Conservation (phyloP, 2,888 invertebrate genomes). For the Strigamia crassipes region DNA sequence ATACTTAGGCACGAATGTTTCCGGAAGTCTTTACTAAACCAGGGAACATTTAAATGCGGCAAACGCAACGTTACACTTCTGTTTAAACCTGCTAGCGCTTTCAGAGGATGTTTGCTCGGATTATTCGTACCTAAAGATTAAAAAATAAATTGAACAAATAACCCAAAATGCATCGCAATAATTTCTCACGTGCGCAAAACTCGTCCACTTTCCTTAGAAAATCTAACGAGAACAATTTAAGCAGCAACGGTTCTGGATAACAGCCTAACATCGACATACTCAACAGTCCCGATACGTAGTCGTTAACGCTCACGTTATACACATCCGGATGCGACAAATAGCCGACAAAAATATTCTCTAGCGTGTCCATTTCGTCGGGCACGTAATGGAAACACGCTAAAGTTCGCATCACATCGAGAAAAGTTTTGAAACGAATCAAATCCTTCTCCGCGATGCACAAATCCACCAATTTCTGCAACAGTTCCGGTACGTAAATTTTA, state of each 20-base stretch:
- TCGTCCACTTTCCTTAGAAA: neutral
- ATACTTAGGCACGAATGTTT: neutral
- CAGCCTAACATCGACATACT: neutral
- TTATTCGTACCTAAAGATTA: neutral
- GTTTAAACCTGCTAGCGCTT: neutral
- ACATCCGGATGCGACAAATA: neutral
- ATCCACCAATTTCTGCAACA: neutral
- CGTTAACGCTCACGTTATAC: neutral
- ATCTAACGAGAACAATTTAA: neutral
- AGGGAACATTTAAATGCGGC: constrained; percentile 8
- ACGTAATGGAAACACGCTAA: neutral
- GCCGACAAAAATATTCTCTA: neutral
- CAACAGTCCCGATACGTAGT: neutral
- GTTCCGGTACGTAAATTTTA: neutral
- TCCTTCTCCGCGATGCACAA: neutral
- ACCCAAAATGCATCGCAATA: neutral
- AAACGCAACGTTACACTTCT: neutral
- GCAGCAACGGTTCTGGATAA: neutral
- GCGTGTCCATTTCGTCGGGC: neutral
- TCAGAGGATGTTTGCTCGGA: neutral
- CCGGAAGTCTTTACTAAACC: neutral
- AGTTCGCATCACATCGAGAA: neutral
- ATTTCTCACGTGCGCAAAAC: neutral
- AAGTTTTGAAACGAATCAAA: neutral
- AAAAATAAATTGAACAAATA: neutral